A percentile compares a stretch with the other conserved stretches of the same genome.
Evolutionary conservation across 2,113 vertebrate species (phyloP).

Genomic region (Atrichornis clamosus): DNA sequence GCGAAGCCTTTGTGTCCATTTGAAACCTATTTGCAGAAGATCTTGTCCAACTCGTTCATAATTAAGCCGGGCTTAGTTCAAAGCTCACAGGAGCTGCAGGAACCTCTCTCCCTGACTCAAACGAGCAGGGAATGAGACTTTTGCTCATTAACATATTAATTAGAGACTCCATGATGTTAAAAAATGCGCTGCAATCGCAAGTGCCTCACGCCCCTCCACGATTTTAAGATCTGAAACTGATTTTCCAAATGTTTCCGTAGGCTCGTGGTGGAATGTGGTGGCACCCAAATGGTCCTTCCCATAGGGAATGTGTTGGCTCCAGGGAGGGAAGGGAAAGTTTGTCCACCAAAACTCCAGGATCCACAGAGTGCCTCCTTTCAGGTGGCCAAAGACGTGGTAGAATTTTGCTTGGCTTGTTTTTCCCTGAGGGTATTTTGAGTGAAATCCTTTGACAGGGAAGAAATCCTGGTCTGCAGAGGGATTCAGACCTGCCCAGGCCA

Average conservation of each 20-base stretch:
- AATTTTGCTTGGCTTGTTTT: background rate
- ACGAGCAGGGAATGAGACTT: background rate
- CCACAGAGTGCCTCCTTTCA: background rate
- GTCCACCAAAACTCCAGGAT: background rate
- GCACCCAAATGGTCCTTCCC: rapidly evolving
- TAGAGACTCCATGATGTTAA: background rate
- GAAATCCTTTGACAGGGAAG: background rate
- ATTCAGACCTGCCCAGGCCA: background rate
- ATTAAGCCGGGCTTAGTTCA: background rate
- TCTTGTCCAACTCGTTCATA: background rate
- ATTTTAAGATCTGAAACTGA: background rate
- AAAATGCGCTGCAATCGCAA: background rate
- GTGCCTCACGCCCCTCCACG: background rate
- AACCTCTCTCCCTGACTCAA: background rate
- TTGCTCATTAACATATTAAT: background rate
- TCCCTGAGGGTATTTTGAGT: background rate
- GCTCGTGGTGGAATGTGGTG: rapidly evolving
- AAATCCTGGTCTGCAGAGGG: background rate
- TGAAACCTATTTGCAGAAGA: background rate
- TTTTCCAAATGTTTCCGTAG: background rate
- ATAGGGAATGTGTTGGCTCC: rapidly evolving
- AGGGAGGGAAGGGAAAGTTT: background rate
- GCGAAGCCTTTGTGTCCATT: background rate
- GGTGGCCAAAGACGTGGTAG: background rate
- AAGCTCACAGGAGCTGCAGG: background rate